phyloP scores from a whole-genome alignment of 2,113 vertebrate genomes.

The Corythaixoides concolor region DNA sequence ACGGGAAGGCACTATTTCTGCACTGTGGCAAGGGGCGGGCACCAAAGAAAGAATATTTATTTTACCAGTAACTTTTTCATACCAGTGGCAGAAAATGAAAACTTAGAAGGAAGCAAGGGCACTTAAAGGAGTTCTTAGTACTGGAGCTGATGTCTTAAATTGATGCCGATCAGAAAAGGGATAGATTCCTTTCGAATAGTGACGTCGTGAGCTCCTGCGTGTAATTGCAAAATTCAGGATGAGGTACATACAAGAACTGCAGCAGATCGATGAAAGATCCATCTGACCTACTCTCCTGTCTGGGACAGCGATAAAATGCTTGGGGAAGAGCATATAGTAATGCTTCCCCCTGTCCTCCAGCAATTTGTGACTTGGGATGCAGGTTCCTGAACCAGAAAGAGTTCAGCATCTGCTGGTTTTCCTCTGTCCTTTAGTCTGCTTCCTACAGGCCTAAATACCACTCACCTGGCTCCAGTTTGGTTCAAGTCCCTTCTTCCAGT shows the following conservation, averaged over 20 bases:
- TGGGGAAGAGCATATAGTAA: background rate
- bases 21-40: background rate
- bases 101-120: background rate
- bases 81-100: background rate
- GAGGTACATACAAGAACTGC: background rate
- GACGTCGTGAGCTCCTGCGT: background rate
- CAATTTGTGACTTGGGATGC: background rate
- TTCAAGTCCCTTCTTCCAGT: background rate
- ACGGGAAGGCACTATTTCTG: accelerated
- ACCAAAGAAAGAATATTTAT: background rate
- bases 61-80: background rate
- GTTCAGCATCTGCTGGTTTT: background rate
- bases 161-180: background rate
- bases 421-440: background rate
- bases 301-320: background rate
- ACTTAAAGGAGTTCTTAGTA: background rate
- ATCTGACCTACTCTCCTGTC: background rate
- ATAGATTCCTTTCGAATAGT: background rate
- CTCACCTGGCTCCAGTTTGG: background rate
- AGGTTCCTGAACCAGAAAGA: background rate
- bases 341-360: background rate
- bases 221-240: background rate
- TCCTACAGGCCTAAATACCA: background rate
- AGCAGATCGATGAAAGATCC: background rate
- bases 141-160: background rate